phyloP scores from a whole-genome alignment of 1,140 invertebrate genomes.

The Nymphalis io region DNA sequence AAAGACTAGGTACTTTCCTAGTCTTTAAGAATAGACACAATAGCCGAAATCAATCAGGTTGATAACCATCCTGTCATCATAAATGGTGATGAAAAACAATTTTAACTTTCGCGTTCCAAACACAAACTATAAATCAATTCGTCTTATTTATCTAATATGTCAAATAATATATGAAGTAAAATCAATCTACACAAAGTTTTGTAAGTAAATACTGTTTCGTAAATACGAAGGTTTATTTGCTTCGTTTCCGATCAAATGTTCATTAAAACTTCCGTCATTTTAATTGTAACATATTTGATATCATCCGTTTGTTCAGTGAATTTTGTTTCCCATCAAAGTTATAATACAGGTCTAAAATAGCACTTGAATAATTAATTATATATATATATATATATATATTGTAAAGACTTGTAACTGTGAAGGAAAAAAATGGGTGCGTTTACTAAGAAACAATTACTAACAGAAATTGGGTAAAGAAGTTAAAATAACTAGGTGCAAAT shows the following conservation, averaged over 20 bases:
- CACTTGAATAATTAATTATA: not conserved
- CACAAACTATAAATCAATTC: not conserved
- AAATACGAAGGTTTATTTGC: constrained; percentile 25
- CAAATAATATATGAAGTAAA: not conserved
- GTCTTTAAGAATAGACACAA: too few species aligned
- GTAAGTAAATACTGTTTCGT: constrained; percentile 15
- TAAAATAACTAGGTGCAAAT: too few species aligned
- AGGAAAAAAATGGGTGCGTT: too few species aligned
- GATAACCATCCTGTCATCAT: too few species aligned
- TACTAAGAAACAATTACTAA: too few species aligned
- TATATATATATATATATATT: not conserved
- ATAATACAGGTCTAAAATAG: constrained; percentile 24
- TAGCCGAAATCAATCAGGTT: too few species aligned
- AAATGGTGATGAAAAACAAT: too few species aligned
- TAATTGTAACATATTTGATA: constrained; percentile 58
- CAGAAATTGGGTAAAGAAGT: too few species aligned
- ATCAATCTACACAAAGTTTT: constrained; percentile 24
- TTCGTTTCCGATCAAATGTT: constrained; percentile 48
- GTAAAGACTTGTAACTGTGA: too few species aligned
- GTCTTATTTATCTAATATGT: not conserved
- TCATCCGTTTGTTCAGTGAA: constrained; percentile 41
- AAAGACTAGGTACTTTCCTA: too few species aligned
- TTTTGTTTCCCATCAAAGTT: constrained; percentile 44
- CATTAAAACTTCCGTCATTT: constrained; percentile 64
- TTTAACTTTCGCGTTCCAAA: too few species aligned